Percentiles rank a stretch among this genome's conserved stretches.
Evolutionary conservation across 2,797 vertebrate species (phyloP).

Genomic region (Toxotes lorentzi): DNA sequence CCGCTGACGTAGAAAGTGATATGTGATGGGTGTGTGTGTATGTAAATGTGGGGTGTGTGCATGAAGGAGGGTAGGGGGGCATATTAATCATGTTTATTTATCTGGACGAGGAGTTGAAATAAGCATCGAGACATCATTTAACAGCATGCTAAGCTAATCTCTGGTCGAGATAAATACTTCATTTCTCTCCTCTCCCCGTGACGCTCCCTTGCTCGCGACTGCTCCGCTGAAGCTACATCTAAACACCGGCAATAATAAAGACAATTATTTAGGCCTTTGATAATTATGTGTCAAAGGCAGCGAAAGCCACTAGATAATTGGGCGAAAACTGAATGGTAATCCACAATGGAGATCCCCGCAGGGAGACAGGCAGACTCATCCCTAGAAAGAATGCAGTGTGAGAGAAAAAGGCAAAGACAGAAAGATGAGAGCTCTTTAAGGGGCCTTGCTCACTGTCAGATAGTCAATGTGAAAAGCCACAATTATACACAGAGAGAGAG

Average conservation of each 20-base stretch:
- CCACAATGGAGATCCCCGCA: conserved; percentile 85
- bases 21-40: conserved; percentile 39
- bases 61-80: conserved; percentile 49
- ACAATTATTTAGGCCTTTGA: conserved; percentile 90
- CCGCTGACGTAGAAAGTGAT: conserved; percentile 58
- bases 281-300: conserved; percentile 90
- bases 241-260: conserved; percentile 87
- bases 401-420: conserved; percentile 70
- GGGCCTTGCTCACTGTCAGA: conserved; percentile 81
- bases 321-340: conserved; percentile 87
- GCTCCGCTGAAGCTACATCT: conserved; percentile 79
- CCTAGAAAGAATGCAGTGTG: conserved; percentile 74
- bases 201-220: conserved; percentile 70
- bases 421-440: conserved; percentile 83
- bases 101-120: conserved; percentile 76
- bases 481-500: conserved; percentile 75
- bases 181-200: conserved; percentile 81
- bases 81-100: conserved; percentile 80
- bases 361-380: conserved; percentile 79
- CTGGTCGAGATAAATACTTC: conserved; percentile 84
- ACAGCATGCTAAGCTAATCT: conserved; percentile 83
- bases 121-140: conserved; percentile 78
- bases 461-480: conserved; percentile 82
- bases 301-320: conserved; percentile 89
- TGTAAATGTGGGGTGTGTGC: conserved; percentile 11